A percentile compares a stretch with the other conserved stretches of the same genome.
Conservation (phyloP, 2,797 vertebrate genomes). For the Premnoplex brunnescens region DNA sequence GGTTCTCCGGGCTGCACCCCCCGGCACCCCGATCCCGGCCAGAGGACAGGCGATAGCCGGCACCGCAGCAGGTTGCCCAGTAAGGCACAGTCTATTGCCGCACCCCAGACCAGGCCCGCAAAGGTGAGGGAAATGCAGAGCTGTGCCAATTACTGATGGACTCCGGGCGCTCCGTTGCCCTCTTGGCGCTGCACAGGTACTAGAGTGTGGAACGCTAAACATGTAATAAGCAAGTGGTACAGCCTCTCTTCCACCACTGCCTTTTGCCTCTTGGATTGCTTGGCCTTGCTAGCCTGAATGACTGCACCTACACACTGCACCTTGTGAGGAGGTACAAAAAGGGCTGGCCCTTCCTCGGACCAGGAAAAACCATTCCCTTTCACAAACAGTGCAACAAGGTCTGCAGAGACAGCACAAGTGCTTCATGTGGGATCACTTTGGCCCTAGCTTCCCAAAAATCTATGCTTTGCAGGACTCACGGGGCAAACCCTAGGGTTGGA, state of each 20-base stretch:
- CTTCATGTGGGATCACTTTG: neutral
- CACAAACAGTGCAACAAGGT: neutral
- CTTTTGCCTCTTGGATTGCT: neutral
- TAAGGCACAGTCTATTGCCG: neutral
- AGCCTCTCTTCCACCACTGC: neutral
- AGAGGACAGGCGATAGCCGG: neutral
- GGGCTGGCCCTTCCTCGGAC: neutral
- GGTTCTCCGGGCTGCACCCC: neutral
- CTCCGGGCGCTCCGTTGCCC: neutral
- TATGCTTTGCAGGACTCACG: accelerated
- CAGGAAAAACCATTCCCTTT: neutral
- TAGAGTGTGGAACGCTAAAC: neutral
- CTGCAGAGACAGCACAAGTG: neutral
- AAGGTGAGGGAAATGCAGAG: neutral
- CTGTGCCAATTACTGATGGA: neutral
- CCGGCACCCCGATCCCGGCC: neutral
- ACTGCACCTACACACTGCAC: neutral
- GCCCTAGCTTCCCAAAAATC: neutral
- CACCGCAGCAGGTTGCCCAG: neutral
- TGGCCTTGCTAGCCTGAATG: neutral
- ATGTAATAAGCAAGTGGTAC: neutral
- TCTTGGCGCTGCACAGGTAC: neutral
- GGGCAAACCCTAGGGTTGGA: neutral
- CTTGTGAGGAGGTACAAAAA: neutral
- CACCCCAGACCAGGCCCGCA: neutral